Conservation (phyloP, 2,113 vertebrate species). For the Picathartes gymnocephalus region DNA sequence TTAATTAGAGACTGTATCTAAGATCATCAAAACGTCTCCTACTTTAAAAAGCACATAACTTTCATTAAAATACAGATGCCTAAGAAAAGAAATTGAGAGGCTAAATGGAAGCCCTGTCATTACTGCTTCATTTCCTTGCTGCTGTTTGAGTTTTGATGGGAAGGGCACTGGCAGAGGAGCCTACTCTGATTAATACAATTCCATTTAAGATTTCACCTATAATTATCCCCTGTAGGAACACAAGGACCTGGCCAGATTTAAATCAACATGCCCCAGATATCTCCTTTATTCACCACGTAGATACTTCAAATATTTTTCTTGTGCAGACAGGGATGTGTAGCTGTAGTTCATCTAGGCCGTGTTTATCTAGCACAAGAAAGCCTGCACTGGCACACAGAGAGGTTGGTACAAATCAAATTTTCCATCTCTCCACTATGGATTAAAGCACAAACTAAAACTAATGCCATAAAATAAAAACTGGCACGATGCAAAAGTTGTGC, state of each 20-base stretch:
- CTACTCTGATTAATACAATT: conserved; percentile 11
- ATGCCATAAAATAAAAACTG: background rate
- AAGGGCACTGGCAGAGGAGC: conserved; percentile 13
- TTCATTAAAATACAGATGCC: conserved; percentile 15
- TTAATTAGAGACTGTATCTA: conserved; percentile 33
- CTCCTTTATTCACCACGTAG: background rate
- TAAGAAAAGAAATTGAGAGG: conserved; percentile 1
- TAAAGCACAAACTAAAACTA: background rate
- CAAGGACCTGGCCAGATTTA: background rate
- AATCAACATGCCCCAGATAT: background rate
- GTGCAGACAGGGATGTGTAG: background rate
- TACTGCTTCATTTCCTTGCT: conserved; percentile 16
- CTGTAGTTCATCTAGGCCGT: background rate
- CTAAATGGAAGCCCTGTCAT: conserved; percentile 16
- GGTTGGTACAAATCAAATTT: background rate
- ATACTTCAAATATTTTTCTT: background rate
- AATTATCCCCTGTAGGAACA: conserved; percentile 31
- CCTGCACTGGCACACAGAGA: background rate
- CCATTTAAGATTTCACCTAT: background rate
- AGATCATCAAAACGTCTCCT: background rate
- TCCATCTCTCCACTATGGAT: background rate
- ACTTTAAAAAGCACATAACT: background rate
- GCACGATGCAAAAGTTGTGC: background rate
- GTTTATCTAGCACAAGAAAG: background rate
- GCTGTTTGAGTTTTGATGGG: background rate